Base-by-base conservation (phyloP, 2,888 invertebrate genomes). In the Gari tellinella region DNA sequence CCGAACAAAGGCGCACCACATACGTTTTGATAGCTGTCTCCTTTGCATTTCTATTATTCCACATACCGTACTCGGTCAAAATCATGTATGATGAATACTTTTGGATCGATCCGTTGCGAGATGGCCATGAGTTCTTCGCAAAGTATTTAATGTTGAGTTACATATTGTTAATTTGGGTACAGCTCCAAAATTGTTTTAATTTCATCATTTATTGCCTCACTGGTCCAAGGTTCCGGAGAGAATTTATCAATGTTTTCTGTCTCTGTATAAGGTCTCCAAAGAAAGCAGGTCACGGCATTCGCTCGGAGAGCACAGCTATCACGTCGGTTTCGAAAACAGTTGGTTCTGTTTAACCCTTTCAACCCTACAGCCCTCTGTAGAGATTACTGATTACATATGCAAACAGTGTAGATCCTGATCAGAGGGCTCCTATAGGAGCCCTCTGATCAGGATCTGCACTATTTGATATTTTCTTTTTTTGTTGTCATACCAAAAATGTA, bases 181-280 rank as follows among this genome's bases (percentile, higher is more conserved):
- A 26, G 1, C 12, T 57, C 7, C 57, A 57, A 45, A 57, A 57
- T 45, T 45, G 45, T 19, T 7, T 57, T 1, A 57, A 57, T 45
- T 57, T 57, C 26, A 43, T 57, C 8, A 17, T 57, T 2, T 57
- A 57, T 15, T 57, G 57, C 14, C 26, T 43, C 17, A 45, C 46
- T 4, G 57, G 57, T n/a, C 45, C 31, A 10, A 57, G 45, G 17
- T 57, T 57, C 26, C 14, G 57, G 3, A 23, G 26, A 31, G 25
- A 21, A 10, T 45, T 57, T 31, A 14, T 45, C 1, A 23, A 23
- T 1, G 10, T 31, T 17, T n/a, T 57, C 19, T 57, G 57, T 31
- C 26, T 26, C 31, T 57, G 45, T n/a, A 43, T 43, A 17, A 31
- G 10, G 10, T 7, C 31, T 4, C 31, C 31, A 7, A 7, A 4